phyloP scores from a whole-genome alignment of 2,797 vertebrate genomes.

The Pogonophryne albipinna region DNA sequence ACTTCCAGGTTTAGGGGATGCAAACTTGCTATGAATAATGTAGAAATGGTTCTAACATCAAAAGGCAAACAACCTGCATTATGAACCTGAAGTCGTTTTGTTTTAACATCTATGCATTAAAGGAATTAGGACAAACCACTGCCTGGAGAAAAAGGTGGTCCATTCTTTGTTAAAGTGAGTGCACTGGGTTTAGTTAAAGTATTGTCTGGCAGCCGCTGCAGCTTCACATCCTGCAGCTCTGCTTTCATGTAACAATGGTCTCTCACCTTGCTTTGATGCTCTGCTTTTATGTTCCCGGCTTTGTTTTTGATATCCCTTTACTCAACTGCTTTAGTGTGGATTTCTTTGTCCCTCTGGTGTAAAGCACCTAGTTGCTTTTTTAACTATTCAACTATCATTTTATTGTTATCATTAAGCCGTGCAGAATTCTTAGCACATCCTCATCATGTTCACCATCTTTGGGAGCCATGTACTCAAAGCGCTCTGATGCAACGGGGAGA shows the following conservation, averaged over 20 bases:
- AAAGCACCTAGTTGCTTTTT: slow-evolving; percentile 3
- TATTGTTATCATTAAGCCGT: slow-evolving; percentile 11
- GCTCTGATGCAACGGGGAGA: slow-evolving; percentile 58
- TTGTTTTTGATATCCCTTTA: not conserved
- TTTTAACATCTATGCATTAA: slow-evolving; percentile 18
- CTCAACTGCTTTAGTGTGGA: not conserved
- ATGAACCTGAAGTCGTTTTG: not conserved
- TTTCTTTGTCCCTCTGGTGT: not conserved
- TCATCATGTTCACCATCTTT: slow-evolving; percentile 14
- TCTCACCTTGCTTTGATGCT: slow-evolving; percentile 29
- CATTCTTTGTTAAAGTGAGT: not conserved
- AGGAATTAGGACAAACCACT: slow-evolving; percentile 10
- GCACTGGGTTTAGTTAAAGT: slow-evolving; percentile 3
- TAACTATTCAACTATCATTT: slow-evolving; percentile 7
- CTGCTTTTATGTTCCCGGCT: slow-evolving; percentile 33
- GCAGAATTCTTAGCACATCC: slow-evolving; percentile 8
- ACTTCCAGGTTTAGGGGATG: not conserved
- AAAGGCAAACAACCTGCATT: not conserved
- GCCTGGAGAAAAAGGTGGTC: not conserved
- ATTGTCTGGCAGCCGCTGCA: slow-evolving; percentile 18
- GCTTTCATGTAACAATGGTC: slow-evolving; percentile 37
- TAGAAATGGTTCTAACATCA: too few species aligned
- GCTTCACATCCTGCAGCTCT: slow-evolving; percentile 29
- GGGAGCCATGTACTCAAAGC: slow-evolving; percentile 20
- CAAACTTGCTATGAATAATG: not conserved